These are phyloP conservation scores for Rana temporaria DNA, from an alignment of 2,113 vertebrate species.

Conservation along the genomic window DNA sequence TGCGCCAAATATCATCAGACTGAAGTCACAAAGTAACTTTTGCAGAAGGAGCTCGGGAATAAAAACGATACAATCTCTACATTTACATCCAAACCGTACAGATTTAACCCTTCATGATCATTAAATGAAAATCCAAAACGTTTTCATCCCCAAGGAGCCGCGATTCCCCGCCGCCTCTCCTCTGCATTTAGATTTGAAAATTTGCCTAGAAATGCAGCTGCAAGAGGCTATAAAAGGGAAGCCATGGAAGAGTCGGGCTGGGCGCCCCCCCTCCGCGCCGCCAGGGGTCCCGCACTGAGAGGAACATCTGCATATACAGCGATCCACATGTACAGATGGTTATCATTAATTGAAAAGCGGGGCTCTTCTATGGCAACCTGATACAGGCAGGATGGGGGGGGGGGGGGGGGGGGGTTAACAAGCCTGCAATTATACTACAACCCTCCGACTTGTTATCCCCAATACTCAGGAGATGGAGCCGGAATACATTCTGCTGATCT, in stretches of 20 bases:
- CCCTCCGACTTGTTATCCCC: conserved; percentile 31
- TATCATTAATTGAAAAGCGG: conserved; percentile 54
- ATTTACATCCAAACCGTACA: conserved; percentile 2
- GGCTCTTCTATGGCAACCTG: conserved; percentile 48
- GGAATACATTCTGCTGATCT: conserved; percentile 19
- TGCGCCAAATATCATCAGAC: too few relatives aligned
- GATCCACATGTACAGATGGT: conserved; percentile 57
- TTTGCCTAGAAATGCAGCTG: conserved; percentile 17
- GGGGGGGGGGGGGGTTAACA: conserved; percentile 45
- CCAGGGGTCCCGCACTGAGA: conserved; percentile 30
- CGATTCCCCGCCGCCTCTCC: not conserved
- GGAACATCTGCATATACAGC: conserved; percentile 53
- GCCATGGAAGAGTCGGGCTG: conserved; percentile 3
- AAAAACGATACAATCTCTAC: conserved; percentile 8
- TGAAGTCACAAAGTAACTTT: not conserved
- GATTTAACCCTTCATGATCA: conserved; percentile 41
- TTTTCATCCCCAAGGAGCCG: conserved; percentile 23
- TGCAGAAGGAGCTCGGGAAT: conserved; percentile 6
- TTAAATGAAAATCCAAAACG: conserved; percentile 30
- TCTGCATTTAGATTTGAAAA: conserved; percentile 43
- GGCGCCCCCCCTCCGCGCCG: conserved; percentile 37
- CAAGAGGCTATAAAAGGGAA: conserved; percentile 42
- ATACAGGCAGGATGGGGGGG: conserved; percentile 32
- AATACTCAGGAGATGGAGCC: conserved; percentile 23
- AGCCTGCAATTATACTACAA: conserved; percentile 51